Conservation (phyloP, 2,888 invertebrate species). For the Galeruca laticollis region DNA sequence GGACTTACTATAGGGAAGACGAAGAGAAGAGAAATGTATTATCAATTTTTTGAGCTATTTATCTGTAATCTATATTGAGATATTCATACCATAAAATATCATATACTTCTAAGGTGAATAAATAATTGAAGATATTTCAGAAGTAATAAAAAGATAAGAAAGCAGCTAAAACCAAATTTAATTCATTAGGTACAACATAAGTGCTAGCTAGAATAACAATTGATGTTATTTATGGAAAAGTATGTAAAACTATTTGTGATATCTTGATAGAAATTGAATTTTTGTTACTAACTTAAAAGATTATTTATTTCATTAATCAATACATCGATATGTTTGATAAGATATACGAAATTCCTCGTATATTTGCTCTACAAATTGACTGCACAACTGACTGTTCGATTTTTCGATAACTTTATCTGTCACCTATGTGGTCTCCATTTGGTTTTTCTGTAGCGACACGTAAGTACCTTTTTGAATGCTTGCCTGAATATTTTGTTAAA, state of each 20-base stretch:
- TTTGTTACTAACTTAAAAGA: not conserved
- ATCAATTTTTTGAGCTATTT: too few relatives aligned
- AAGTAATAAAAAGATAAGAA: too few relatives aligned
- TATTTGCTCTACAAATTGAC: constrained; percentile 32
- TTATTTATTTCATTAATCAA: not conserved
- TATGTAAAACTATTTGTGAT: not conserved
- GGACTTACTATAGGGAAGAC: too few relatives aligned
- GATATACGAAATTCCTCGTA: not conserved
- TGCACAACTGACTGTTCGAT: constrained; percentile 33
- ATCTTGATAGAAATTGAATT: not conserved
- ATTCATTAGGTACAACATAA: too few relatives aligned
- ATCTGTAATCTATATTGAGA: too few relatives aligned
- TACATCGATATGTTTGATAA: not conserved
- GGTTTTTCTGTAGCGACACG: constrained; percentile 73
- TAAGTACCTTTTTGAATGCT: constrained; percentile 87
- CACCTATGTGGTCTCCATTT: constrained; percentile 72
- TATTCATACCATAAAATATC: too few relatives aligned
- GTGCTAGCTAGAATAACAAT: too few relatives aligned
- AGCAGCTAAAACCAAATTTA: too few relatives aligned
- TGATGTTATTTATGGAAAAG: not conserved
- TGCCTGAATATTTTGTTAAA: constrained; percentile 95
- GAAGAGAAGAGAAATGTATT: too few relatives aligned
- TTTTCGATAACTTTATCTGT: constrained; percentile 56
- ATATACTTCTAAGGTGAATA: too few relatives aligned
- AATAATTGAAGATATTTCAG: too few relatives aligned